phyloP scores from a whole-genome alignment of 92 coral and sea anemone species.

The Zoanthus sansibaricus region DNA sequence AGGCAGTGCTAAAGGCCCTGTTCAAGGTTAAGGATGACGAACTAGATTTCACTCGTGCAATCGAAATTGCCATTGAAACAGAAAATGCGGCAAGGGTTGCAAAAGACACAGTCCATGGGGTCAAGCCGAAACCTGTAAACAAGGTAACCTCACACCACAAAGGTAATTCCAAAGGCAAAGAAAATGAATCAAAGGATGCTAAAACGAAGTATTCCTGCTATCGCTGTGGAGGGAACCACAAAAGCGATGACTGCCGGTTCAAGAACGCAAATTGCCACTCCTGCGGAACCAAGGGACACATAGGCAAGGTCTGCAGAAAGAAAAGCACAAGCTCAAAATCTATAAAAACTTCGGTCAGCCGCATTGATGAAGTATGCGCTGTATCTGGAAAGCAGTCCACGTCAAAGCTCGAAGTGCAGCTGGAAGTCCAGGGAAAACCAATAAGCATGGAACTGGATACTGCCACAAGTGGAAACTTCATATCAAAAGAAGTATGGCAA shows the following conservation, averaged over 20 bases:
- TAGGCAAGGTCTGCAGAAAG: neutral
- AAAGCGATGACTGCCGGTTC: neutral
- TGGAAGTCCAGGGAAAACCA: neutral
- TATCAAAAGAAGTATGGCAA: neutral
- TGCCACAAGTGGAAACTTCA: neutral
- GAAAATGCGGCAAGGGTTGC: conserved; percentile 51
- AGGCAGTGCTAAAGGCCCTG: conserved; percentile 39
- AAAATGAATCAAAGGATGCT: neutral
- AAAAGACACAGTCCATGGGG: conserved; percentile 43
- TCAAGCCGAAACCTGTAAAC: conserved; percentile 15
- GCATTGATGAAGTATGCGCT: neutral
- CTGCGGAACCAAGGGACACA: conserved; percentile 20
- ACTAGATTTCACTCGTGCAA: conserved; percentile 35
- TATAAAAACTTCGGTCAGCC: neutral
- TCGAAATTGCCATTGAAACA: conserved; percentile 37
- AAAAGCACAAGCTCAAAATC: neutral
- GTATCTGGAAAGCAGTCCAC: neutral
- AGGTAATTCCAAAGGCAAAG: conserved; percentile 5
- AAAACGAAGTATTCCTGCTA: neutral
- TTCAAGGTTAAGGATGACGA: conserved; percentile 50
- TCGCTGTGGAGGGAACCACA: neutral
- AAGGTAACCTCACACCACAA: conserved; percentile 15
- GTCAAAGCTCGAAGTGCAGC: neutral
- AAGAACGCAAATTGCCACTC: neutral
- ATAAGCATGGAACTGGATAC: neutral